phyloP scores from a whole-genome alignment of 2,797 vertebrate genomes.

The Chloroceryle inda region DNA sequence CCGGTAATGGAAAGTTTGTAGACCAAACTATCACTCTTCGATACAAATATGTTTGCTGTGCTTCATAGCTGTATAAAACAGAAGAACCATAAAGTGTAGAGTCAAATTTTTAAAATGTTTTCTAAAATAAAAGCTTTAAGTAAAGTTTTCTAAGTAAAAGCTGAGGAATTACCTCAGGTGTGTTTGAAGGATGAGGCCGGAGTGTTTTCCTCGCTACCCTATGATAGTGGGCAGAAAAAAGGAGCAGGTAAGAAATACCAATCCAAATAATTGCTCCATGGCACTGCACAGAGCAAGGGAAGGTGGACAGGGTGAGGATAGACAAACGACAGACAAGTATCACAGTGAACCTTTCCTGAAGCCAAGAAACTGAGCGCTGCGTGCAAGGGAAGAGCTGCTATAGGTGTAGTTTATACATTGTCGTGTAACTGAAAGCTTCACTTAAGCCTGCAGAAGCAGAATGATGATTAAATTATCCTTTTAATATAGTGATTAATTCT shows the following conservation, averaged over 20 bases:
- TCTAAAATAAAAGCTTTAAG: neutral
- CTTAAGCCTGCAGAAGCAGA: neutral
- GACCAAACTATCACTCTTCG: neutral
- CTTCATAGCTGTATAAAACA: neutral
- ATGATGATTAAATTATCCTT: neutral
- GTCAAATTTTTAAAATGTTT: neutral
- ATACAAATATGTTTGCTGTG: neutral
- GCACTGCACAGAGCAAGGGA: neutral
- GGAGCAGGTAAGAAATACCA: rapidly evolving
- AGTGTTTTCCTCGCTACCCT: neutral
- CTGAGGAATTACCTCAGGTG: neutral
- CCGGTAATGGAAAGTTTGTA: neutral
- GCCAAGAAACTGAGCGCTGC: neutral
- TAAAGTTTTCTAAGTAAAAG: neutral
- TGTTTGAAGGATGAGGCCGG: neutral
- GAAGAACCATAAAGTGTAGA: neutral
- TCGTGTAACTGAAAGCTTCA: neutral
- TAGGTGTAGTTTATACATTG: neutral
- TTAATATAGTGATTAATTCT: neutral
- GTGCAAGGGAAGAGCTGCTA: neutral
- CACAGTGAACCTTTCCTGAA: neutral
- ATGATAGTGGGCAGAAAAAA: neutral
- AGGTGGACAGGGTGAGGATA: neutral
- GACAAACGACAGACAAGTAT: neutral
- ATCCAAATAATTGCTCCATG: neutral